A percentile compares a stretch with the other conserved stretches of the same genome.
Evolutionary conservation across 2,888 invertebrate genomes (phyloP).

Genomic region (Pilophorus perplexus): DNA sequence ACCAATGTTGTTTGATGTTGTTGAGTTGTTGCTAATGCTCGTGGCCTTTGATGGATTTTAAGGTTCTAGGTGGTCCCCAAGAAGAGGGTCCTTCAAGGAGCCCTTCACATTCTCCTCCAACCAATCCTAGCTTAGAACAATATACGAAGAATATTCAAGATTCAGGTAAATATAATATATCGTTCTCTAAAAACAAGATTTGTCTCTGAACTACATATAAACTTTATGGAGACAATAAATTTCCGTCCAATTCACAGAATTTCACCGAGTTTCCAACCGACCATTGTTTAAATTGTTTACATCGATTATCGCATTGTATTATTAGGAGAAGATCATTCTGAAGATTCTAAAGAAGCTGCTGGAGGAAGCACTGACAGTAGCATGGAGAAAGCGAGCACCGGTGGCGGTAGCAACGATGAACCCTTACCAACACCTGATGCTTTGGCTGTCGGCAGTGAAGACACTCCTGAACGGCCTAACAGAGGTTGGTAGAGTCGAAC

Average conservation of each 20-base stretch:
- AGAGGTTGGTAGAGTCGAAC: too few species aligned
- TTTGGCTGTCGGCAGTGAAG: conserved; percentile 43
- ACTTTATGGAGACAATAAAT: too few species aligned
- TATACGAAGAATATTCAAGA: conserved; percentile 45
- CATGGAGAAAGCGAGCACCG: neutral
- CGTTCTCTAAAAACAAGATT: too few species aligned
- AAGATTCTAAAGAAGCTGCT: conserved; percentile 18
- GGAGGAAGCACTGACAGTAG: conserved; percentile 46
- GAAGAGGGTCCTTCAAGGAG: conserved; percentile 16
- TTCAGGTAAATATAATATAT: conserved; percentile 33
- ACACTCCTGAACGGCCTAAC: conserved; percentile 53
- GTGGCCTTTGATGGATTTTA: too few species aligned
- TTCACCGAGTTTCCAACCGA: too few species aligned
- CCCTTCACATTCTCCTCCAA: conserved; percentile 10
- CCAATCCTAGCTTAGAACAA: conserved; percentile 41
- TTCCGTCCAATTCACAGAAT: too few species aligned
- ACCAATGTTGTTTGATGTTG: too few species aligned
- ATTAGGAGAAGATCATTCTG: conserved; percentile 38
- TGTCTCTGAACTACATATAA: too few species aligned
- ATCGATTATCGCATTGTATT: too few species aligned
- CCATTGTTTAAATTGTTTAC: too few species aligned
- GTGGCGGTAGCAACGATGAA: too few species aligned
- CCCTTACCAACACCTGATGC: conserved; percentile 40
- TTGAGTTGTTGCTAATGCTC: too few species aligned
- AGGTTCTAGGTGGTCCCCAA: conserved; percentile 30